A percentile compares a stretch with the other conserved stretches of the same genome.
Conservation (phyloP, 2,888 invertebrate genomes). For the Ptychoptera albimana region DNA sequence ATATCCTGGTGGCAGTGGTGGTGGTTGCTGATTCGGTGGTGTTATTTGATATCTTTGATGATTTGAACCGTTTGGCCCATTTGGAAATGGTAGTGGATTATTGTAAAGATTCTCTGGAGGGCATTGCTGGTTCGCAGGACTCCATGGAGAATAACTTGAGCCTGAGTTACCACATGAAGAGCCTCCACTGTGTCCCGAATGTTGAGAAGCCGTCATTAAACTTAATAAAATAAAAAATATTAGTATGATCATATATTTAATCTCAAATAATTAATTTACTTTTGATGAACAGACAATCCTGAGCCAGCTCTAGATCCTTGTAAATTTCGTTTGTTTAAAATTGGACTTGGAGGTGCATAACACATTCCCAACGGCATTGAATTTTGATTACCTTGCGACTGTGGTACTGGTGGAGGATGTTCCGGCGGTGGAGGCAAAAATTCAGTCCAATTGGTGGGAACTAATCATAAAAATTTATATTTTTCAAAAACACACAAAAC, state of each 20-base stretch:
- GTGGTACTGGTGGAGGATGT: slow-evolving; percentile 39
- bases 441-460: slow-evolving; percentile 39
- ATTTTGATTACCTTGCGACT: slow-evolving; percentile 7
- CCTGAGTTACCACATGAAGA: slow-evolving; percentile 6
- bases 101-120: slow-evolving; percentile 25
- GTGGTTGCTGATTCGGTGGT: slow-evolving; percentile 27
- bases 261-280: slow-evolving; percentile 16
- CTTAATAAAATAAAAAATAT: slow-evolving; percentile 12
- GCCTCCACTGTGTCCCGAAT: slow-evolving; percentile 30
- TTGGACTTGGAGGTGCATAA: slow-evolving; percentile 28
- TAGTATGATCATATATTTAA: slow-evolving; percentile 1
- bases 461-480: slow-evolving; percentile 8
- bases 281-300: slow-evolving; percentile 28
- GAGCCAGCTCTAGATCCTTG: slow-evolving; percentile 28
- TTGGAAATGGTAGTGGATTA: slow-evolving; percentile 23
- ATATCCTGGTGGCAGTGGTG: slow-evolving; percentile 15
- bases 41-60: slow-evolving; percentile 29
- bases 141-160: slow-evolving; percentile 27
- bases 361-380: slow-evolving; percentile 10
- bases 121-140: slow-evolving; percentile 19
- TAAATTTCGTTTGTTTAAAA: slow-evolving; percentile 23
- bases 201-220: slow-evolving; percentile 28
- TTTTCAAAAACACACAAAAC: slow-evolving; percentile 1
- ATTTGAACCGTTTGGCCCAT: slow-evolving; percentile 14
- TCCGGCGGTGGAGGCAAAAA: slow-evolving; percentile 43